Conservation (phyloP, 2,113 vertebrate species). For the Tragelaphus scriptus region DNA sequence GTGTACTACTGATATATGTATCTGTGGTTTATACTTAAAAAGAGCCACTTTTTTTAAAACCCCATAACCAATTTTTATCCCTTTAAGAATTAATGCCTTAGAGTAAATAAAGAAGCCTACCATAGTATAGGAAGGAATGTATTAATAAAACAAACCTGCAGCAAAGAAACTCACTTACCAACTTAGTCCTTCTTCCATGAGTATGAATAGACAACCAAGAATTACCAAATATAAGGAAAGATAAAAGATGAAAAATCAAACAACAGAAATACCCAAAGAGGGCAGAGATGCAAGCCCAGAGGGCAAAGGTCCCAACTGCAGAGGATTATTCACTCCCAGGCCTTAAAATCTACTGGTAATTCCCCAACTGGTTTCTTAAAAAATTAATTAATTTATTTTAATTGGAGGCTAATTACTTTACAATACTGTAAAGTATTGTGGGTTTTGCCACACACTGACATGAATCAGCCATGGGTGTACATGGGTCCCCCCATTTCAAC, state of each 20-base stretch:
- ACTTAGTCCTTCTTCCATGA: conserved; percentile 10
- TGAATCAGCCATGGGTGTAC: neutral
- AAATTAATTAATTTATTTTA: neutral
- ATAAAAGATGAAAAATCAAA: neutral
- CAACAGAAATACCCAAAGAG: neutral
- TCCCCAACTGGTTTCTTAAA: neutral
- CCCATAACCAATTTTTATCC: neutral
- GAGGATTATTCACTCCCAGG: neutral
- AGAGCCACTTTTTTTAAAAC: neutral
- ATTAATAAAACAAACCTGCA: conserved; percentile 13
- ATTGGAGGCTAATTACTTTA: neutral
- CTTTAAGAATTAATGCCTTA: neutral
- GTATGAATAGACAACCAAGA: neutral
- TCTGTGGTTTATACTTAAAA: neutral
- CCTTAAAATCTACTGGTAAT: neutral
- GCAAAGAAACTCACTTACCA: neutral
- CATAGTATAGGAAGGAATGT: neutral
- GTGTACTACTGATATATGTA: neutral
- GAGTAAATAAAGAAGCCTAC: neutral
- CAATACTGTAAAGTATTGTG: neutral
- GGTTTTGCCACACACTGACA: neutral
- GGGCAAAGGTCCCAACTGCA: neutral
- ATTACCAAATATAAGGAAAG: neutral
- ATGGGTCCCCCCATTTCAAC: neutral
- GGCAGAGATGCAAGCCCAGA: neutral